Base-by-base conservation (phyloP, 2,113 vertebrate genomes). In the Campylomormyrus tamandua region DNA sequence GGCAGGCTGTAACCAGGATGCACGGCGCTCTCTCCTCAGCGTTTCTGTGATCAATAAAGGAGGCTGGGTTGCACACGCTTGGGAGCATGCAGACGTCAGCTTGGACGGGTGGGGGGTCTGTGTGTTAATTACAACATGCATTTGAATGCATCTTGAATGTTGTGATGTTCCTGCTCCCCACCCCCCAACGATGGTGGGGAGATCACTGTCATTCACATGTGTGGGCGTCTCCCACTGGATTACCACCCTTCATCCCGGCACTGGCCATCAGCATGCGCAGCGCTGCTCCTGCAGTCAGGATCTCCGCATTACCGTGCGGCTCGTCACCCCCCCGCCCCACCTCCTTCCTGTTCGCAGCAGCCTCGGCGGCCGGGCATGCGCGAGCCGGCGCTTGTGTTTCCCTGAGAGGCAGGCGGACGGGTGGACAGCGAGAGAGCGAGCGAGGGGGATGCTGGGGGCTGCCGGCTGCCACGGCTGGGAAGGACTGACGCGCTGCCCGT, bases 271-370 rank as follows among this genome's bases (percentile, higher is more conserved):
- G 94, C 91, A 70, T 31, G n/a, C 90, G n/a, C 94, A 93, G 94
- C 92, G 95, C 92, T 92, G 90, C 92, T 94, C 96, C 96, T 96
- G 96, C 95, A 95, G 96, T 92, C 87, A 84, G 90, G 87, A 92
- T 95, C 93, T 96, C 95, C 94, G 96, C 94, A 93, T 95, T 94
- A 94, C 92, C 94, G 92, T 94, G 93, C 95, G 92, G 94, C 95
- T 90, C 94, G 93, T 94, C 90, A 93, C 90, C 95, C 95, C 46
- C 27, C 15, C 11, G 49, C 1, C 45, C 11, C 17, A 1, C 3
- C 83, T 24, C 27, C 15, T 50, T 53, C 27, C 85, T 87, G 11
- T 21, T 19, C 45, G 84, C 48, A 27, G 27, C 84, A 50, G 83
- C 83, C 39, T 45, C 83, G 10, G 84, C n/a, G 35, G 86, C 50